Evolutionary conservation across 35 echinoderm and acorn worm species (phyloP).

Genomic region (Hemicentrotus pulcherrimus): DNA sequence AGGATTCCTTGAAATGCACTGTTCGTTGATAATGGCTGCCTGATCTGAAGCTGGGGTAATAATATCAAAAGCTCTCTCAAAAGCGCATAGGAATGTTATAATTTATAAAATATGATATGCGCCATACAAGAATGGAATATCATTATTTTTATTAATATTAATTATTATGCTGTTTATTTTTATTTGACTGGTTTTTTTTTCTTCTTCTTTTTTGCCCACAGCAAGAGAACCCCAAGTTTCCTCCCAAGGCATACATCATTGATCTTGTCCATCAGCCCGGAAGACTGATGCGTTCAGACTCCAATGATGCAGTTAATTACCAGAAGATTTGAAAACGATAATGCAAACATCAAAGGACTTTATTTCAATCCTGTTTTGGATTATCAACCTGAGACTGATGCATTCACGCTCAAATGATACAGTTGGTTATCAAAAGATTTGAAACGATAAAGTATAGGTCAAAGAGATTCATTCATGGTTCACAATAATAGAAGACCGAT

Average conservation of each 20-base stretch:
- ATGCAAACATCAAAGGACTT: not conserved
- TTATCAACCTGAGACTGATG: not conserved
- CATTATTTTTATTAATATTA: too few relatives aligned
- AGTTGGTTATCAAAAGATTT: not conserved
- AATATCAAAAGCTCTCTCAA: too few relatives aligned
- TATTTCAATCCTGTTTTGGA: not conserved
- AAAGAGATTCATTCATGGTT: slow-evolving; percentile 48
- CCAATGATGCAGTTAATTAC: slow-evolving; percentile 87
- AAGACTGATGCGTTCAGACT: slow-evolving; percentile 72
- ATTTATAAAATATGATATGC: too few relatives aligned
- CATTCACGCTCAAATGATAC: not conserved
- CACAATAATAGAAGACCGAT: slow-evolving; percentile 78
- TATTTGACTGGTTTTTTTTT: not conserved
- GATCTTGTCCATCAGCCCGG: slow-evolving; percentile 95
- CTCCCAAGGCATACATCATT: slow-evolving; percentile 86
- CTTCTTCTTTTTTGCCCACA: slow-evolving; percentile 22
- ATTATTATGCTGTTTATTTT: not conserved
- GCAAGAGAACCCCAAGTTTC: slow-evolving; percentile 86
- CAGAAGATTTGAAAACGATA: slow-evolving; percentile 77
- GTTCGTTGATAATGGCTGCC: too few relatives aligned
- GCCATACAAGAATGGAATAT: too few relatives aligned
- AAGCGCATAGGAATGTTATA: too few relatives aligned
- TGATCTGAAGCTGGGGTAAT: too few relatives aligned
- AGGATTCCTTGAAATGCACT: too few relatives aligned
- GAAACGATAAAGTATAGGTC: not conserved